A percentile compares a stretch with the other conserved stretches of the same genome.
Evolutionary conservation across 2,113 vertebrate species (phyloP).

Genomic region (Sclerurus mexicanus): DNA sequence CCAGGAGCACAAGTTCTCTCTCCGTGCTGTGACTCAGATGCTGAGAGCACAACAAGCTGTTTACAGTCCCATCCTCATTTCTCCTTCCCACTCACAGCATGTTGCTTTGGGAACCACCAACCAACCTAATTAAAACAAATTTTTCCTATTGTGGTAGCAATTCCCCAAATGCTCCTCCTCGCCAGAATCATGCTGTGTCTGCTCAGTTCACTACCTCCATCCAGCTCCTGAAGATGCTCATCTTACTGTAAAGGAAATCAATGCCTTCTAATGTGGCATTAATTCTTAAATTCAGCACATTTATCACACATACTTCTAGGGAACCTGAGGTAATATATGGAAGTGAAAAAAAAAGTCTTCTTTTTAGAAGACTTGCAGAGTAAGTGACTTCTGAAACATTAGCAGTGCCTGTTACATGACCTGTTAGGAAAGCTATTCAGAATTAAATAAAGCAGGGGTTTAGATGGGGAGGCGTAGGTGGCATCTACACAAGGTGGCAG

Average conservation of each 20-base stretch:
- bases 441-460: neutral
- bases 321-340: neutral
- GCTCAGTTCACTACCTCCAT: constrained; percentile 15
- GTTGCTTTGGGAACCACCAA: constrained; percentile 68
- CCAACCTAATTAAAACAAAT: constrained; percentile 70
- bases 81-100: constrained; percentile 42
- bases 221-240: constrained; percentile 22
- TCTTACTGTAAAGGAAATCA: constrained; percentile 38
- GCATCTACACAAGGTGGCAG: constrained; percentile 43
- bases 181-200: constrained; percentile 38
- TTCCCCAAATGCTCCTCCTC: constrained; percentile 35
- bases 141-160: constrained; percentile 64
- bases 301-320: neutral
- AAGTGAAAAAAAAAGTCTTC: neutral
- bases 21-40: neutral
- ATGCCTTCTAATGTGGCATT: constrained; percentile 20
- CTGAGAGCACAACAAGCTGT: constrained; percentile 31
- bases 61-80: constrained; percentile 24
- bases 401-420: neutral
- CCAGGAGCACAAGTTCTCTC: neutral
- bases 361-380: neutral
- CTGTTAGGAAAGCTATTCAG: neutral
- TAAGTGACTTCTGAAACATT: neutral
- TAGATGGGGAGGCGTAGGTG: neutral
- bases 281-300: constrained; percentile 16